These are phyloP conservation scores for Rhinophrynus dorsalis DNA, from an alignment of 2,797 vertebrate species.

Conservation along the genomic window DNA sequence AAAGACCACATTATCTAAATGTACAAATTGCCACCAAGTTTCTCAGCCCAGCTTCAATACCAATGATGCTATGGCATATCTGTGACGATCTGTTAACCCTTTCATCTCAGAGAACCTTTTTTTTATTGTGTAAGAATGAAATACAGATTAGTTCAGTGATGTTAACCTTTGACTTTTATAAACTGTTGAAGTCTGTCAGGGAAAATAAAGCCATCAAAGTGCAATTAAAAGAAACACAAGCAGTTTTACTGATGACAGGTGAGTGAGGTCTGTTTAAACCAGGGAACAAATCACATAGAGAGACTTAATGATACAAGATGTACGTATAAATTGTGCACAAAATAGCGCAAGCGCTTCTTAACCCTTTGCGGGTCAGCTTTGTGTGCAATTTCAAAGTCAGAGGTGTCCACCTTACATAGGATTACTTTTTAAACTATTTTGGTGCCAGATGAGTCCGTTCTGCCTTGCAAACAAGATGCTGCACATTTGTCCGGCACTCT, in stretches of 20 bases:
- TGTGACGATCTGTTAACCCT: constrained; percentile 26
- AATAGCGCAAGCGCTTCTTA: too few species aligned
- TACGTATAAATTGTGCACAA: too few species aligned
- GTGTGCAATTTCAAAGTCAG: too few species aligned
- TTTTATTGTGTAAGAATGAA: too few species aligned
- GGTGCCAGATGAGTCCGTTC: too few species aligned
- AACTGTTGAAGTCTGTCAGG: constrained; percentile 16
- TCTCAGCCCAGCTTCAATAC: background rate
- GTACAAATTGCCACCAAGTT: background rate
- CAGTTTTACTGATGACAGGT: background rate
- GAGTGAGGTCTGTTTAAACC: constrained; percentile 22
- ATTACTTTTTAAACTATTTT: too few species aligned
- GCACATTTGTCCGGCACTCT: too few species aligned
- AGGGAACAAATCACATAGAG: background rate
- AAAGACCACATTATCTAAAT: background rate
- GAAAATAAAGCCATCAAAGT: constrained; percentile 46
- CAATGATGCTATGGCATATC: background rate
- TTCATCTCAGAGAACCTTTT: constrained; percentile 22
- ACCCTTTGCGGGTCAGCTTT: too few species aligned
- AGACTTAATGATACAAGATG: too few species aligned
- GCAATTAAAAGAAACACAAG: constrained; percentile 13
- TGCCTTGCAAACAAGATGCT: too few species aligned
- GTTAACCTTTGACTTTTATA: background rate
- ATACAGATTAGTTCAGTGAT: background rate
- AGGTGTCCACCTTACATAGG: too few species aligned